phyloP scores from a whole-genome alignment of 2,113 vertebrate genomes.

The Dicaeum eximium region DNA sequence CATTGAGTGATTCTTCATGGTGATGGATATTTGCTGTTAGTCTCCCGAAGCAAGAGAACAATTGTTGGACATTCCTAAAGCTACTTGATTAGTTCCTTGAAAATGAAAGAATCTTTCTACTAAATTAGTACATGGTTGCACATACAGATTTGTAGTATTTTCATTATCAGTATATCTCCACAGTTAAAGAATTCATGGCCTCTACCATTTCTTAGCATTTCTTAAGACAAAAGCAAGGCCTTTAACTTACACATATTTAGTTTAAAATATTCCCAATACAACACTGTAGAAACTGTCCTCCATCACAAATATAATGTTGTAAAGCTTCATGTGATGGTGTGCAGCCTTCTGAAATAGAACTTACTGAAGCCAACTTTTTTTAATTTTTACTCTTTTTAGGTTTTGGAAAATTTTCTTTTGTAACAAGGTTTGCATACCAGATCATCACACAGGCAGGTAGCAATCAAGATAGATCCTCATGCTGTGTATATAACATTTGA shows the following conservation, averaged over 20 bases:
- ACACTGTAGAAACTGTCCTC: not conserved
- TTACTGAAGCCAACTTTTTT: not conserved
- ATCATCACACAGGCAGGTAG: not conserved
- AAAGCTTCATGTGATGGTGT: not conserved
- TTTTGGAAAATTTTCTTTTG: not conserved
- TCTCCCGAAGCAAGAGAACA: not conserved
- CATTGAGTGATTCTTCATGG: slow-evolving; percentile 23
- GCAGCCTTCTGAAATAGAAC: not conserved
- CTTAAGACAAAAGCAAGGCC: not conserved
- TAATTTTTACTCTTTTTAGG: not conserved
- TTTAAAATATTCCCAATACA: not conserved
- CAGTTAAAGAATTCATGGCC: not conserved
- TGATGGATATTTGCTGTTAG: slow-evolving; percentile 40
- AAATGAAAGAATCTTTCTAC: not conserved
- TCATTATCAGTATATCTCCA: not conserved
- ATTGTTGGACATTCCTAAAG: not conserved
- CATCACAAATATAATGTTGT: not conserved
- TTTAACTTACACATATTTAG: not conserved
- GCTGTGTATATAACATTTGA: not conserved
- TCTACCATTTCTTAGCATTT: not conserved
- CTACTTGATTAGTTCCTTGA: not conserved
- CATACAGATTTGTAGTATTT: not conserved
- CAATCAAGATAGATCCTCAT: not conserved
- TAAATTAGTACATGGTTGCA: not conserved
- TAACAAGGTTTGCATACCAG: not conserved